Base-by-base conservation (phyloP, 2,113 vertebrate genomes). In the Leptobrachium leishanense region DNA sequence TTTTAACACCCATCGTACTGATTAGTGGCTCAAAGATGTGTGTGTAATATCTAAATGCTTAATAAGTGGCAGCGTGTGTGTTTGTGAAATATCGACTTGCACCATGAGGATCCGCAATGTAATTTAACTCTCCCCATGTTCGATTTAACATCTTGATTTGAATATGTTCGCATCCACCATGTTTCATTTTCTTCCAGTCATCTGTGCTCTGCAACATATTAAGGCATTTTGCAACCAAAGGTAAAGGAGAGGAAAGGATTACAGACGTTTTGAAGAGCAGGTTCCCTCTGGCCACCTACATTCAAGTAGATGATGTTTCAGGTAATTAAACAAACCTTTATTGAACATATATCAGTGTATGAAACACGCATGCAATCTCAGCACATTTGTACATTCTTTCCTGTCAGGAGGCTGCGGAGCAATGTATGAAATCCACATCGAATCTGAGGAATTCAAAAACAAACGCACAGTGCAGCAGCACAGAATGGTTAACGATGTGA, bases 341-440 rank as follows among this genome's bases (percentile, higher is more conserved):
- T 5, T 50, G 46, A 50, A 50, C 8, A 4, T 50, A 50, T 50
- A 5, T 50, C 20, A 31, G 20, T 31, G 20, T 31, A 31, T 31
- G 20, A 31, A 31, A 31, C 20, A 31, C 20, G 20, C 20, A 31
- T 31, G 20, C 20, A 31, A 31, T 31, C 20, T 31, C 20, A 31
- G 20, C 20, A 31, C 20, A 50, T 50, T 50, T 50, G 46, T 50
- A 50, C 46, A 50, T 50, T 8, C 46, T 46, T 82, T 75, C 83
- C 44, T 77, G 53, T 20, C 31, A 98, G 97, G 97, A 12, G 97
- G 97, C 68, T 99, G 97, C 20, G 97, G 97, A 0, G 95, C 96
- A 2, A 98, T 99, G 97, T 99, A 98, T 77, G 97, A 99, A 79
- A 91, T 99, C 67, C 94, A 97, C 68, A 91, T 99, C 2, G 95